Evolutionary conservation across 2,113 vertebrate genomes (phyloP).

Genomic region (Ochotona curzoniae): DNA sequence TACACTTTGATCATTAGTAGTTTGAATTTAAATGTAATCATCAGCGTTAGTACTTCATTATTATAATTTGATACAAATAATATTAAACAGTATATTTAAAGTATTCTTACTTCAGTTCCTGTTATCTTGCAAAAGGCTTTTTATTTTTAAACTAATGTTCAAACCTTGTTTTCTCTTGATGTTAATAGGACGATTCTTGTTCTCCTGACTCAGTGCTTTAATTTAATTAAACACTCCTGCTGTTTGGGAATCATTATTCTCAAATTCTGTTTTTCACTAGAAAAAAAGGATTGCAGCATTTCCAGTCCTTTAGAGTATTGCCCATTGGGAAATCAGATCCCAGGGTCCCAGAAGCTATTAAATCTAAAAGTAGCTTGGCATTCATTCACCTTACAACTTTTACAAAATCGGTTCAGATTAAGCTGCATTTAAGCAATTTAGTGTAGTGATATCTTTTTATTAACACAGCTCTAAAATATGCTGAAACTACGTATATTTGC

Average conservation of each 20-base stretch:
- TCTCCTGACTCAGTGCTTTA: conserved; percentile 73
- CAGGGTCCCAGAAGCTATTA: conserved; percentile 79
- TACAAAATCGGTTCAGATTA: conserved; percentile 75
- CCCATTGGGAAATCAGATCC: conserved; percentile 54
- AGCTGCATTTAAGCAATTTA: conserved; percentile 76
- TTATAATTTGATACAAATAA: conserved; percentile 40
- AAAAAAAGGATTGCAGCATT: conserved; percentile 64
- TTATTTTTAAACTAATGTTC: conserved; percentile 64
- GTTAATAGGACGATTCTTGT: conserved; percentile 34
- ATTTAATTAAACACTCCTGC: conserved; percentile 75
- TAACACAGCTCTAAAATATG: neutral
- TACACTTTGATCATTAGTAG: neutral
- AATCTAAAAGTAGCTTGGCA: conserved; percentile 62
- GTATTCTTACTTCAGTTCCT: conserved; percentile 33
- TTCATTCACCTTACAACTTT: conserved; percentile 72
- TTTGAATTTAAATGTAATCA: conserved; percentile 9
- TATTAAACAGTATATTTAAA: conserved; percentile 11
- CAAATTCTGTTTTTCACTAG: conserved; percentile 53
- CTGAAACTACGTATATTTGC: neutral
- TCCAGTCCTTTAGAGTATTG: conserved; percentile 51
- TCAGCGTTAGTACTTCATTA: neutral
- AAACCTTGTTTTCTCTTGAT: neutral
- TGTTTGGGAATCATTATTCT: conserved; percentile 71
- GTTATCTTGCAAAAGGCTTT: conserved; percentile 12
- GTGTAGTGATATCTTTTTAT: conserved; percentile 26